phyloP scores from a whole-genome alignment of 1,140 invertebrate species.

The Pachypsylla venusta region DNA sequence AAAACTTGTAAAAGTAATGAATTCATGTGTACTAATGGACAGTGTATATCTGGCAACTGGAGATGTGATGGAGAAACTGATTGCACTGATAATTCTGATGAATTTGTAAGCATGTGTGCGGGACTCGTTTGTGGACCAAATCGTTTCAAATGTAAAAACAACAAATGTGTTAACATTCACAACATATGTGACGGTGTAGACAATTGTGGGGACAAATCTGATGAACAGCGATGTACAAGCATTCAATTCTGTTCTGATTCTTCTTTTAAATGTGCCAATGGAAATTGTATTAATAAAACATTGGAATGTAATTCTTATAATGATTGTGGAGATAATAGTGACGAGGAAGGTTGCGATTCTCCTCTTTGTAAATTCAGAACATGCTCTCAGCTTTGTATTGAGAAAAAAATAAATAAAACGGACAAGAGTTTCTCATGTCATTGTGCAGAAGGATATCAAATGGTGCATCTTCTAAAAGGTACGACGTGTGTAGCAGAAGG shows the following conservation, averaged over 20 bases:
- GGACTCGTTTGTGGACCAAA: conserved; percentile 28
- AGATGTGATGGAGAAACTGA: conserved; percentile 53
- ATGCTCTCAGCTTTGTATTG: conserved; percentile 59
- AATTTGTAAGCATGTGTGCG: conserved; percentile 30
- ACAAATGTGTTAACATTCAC: conserved; percentile 32
- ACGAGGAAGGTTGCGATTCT: conserved; percentile 37
- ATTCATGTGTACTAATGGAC: conserved; percentile 19
- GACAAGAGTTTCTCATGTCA: conserved; percentile 39
- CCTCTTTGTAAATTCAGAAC: conserved; percentile 44
- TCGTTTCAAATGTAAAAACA: conserved; percentile 32
- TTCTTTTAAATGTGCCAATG: conserved; percentile 47
- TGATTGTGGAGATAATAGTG: conserved; percentile 55
- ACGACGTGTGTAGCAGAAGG: conserved; percentile 38
- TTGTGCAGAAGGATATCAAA: conserved; percentile 46
- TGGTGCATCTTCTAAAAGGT: conserved; percentile 4
- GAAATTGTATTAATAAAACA: conserved; percentile 47
- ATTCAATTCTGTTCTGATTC: conserved; percentile 26
- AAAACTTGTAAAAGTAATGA: conserved; percentile 21
- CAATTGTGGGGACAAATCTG: conserved; percentile 38
- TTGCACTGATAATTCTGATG: conserved; percentile 53
- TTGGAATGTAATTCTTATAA: conserved; percentile 50
- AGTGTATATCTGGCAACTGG: conserved; percentile 45
- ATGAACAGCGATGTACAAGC: conserved; percentile 31
- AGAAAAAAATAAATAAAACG: conserved; percentile 38
- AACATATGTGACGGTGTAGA: conserved; percentile 35